Evolutionary conservation across 2,797 vertebrate species (phyloP), one percentile per base, ranked within the genome.

Genomic region (Eulemur rubriventer): DNA sequence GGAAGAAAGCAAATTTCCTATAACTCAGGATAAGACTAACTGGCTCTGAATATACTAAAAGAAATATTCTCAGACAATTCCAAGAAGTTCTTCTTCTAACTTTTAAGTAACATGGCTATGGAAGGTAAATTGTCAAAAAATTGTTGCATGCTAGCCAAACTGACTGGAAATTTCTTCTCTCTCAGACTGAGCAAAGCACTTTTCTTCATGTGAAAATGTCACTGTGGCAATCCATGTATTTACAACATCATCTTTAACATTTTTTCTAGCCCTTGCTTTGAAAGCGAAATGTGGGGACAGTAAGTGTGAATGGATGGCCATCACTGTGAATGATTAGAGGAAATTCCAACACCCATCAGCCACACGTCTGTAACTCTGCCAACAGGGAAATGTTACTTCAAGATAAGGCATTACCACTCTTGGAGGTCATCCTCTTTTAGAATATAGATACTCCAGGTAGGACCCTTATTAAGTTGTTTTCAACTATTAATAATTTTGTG

Each of bases 111-210:
- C 18, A 38, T 78, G 41, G 5, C 26, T 63, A 28, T 18, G 33
- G 46, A 92, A 63, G 46, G 6, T 83, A 88, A 94, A 38, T 35
- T 91, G 48, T 73, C 57, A 41, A 76, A 61, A 95, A 88, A 92
- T 50, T 55, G 48, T 35, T 92, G 28, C 59, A 82, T 65, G 46
- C n/a, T 79, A 57, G 46, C 30, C 6, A 69, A 82, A 59, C 33
- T 63, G 59, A 83, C 59, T 83, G 13, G 46, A 78, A 63, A 83
- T 65, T 18, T 87, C 38, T 13, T 55, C 65, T 61, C 20, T 82
- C 35, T 70, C 8, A 17, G 50, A 35, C 76, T 72, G 52, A 87
- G 35, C 33, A 48, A 72, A 72, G 52, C 28, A 13, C 50, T 61
- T 76, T 67, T 63, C 26, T 79, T 90, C 38, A 81, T 26, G 26